Evolutionary conservation across 2,797 vertebrate genomes (phyloP).

Genomic region (Takifugu ocellatus): DNA sequence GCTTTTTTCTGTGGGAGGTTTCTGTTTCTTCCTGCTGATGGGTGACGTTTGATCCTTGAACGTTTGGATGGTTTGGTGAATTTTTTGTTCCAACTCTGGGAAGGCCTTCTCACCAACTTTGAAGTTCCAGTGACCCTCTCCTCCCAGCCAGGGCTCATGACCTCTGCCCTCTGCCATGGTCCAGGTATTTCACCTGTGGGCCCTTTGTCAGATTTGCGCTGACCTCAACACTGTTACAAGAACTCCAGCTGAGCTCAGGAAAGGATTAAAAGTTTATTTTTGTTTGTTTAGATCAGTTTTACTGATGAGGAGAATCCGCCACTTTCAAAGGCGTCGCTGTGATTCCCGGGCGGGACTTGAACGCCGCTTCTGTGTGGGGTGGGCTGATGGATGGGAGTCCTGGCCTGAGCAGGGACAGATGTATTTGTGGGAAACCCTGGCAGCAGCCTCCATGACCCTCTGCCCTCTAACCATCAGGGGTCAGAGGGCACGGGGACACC

Average conservation of each 20-base stretch:
- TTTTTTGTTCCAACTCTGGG: neutral
- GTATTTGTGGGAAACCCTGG: slow-evolving; percentile 41
- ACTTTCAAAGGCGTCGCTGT: too few species aligned
- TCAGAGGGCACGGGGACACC: slow-evolving; percentile 79
- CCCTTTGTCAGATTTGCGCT: neutral
- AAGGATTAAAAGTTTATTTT: too few species aligned
- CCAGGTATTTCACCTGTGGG: slow-evolving; percentile 27
- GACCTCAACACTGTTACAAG: neutral
- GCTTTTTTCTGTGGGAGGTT: neutral
- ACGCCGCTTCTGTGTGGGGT: slow-evolving; percentile 8
- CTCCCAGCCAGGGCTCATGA: slow-evolving; percentile 7
- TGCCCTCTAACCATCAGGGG: slow-evolving; percentile 62
- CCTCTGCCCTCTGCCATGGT: slow-evolving; percentile 9
- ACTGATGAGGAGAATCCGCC: too few species aligned
- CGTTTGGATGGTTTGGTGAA: neutral
- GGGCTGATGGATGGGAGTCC: slow-evolving; percentile 28
- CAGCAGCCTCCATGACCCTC: slow-evolving; percentile 26
- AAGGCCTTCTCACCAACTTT: slow-evolving; percentile 2
- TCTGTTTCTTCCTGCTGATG: too few species aligned
- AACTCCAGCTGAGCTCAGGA: too few species aligned
- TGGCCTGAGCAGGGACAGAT: slow-evolving; percentile 12
- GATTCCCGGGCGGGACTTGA: slow-evolving; percentile 3
- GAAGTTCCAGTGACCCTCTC: slow-evolving; percentile 5
- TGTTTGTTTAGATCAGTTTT: too few species aligned
- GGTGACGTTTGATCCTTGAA: neutral